Base-by-base conservation (phyloP, 1,140 invertebrate genomes). In the Aphelinus atriplicis region DNA sequence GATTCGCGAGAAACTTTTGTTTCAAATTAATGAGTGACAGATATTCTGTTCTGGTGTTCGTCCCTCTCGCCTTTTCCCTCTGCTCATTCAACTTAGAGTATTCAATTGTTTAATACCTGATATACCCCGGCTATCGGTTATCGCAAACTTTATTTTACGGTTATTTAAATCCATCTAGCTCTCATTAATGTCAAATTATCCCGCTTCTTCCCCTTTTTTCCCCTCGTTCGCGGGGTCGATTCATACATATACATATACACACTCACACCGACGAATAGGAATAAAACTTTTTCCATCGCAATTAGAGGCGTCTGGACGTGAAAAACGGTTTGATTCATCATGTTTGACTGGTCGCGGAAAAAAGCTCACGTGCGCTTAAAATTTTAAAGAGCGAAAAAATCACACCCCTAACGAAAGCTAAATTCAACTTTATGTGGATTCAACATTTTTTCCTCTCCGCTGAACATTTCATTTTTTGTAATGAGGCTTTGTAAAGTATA, bases 91-190 rank as follows among this genome's bases (percentile, higher is more conserved):
- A 42, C 57, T 43, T 6, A 43, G 26, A 60, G 45, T 43, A 26
- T 43, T 57, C 47, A 63, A 57, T 56, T 46, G 50, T 9, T 72
- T 63, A 55, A 72, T 63, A 7, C 10, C 26, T 64, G 43, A 58
- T 26, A 26, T 26, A 26, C 50, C 67, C n/a, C 48, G 60, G 64
- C 57, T 67, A 67, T 74, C 60, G 43, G 45, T 61, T 61, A 61
- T 43, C 60, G n/a, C 42, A 4, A 43, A 43, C 2, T 42, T 45
- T 61, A 61, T 61, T 61, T 26, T 61, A 42, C 3, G 4, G 60
- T 58, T 45, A 74, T 74, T 67, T 56, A 67, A 67, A 58, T n/a
- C 63, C 56, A 26, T 46, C 55, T 10, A 10, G 63, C 26, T 26
- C 26, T n/a, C 26, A 57, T 57, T 57, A 57, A 57, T 10, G 56